A percentile compares a stretch with the other conserved stretches of the same genome.
phyloP scores from a whole-genome alignment of 2,797 vertebrate species.

The Varecia variegata region DNA sequence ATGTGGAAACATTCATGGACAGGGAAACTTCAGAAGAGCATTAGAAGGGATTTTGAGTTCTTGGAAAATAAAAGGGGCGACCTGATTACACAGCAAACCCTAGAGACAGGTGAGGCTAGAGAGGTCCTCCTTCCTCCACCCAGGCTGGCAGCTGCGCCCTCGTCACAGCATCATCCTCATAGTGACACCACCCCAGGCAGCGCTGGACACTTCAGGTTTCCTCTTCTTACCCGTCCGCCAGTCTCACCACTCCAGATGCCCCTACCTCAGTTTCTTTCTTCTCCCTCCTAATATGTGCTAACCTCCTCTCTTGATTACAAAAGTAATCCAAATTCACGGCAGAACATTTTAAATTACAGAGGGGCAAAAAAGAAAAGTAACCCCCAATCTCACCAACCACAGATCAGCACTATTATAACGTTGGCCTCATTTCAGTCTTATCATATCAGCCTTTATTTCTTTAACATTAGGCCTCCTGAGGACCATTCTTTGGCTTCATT shows the following conservation, averaged over 20 bases:
- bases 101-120: background rate
- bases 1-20: background rate
- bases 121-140: background rate
- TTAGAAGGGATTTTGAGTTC: background rate
- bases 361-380: background rate
- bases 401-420: background rate
- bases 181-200: background rate
- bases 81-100: background rate
- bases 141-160: background rate
- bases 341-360: background rate
- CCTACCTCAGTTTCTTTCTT: background rate
- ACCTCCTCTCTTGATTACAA: background rate
- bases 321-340: background rate
- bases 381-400: background rate
- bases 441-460: background rate
- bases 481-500: background rate
- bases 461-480: background rate
- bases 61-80: background rate
- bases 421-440: background rate
- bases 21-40: background rate
- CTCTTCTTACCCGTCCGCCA: background rate
- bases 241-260: background rate
- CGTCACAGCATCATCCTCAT: background rate
- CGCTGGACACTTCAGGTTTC: background rate
- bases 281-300: background rate